Conservation (phyloP, 2,888 invertebrate species). For the Adelognathus sp. region DNA sequence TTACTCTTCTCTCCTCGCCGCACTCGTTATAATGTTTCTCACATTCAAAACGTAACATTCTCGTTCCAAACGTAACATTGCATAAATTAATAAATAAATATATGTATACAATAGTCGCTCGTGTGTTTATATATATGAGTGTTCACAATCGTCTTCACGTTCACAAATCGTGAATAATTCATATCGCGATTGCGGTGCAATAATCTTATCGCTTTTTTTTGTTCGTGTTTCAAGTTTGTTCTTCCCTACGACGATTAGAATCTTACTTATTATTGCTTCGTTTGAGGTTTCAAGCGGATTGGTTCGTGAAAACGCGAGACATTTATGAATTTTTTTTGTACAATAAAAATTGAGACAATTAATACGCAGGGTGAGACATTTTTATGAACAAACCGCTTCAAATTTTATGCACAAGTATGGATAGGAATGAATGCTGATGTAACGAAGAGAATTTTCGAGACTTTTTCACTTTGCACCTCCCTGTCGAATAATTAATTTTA, state of each 20-base stretch:
- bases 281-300: conserved; percentile 45
- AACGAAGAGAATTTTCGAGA: too few species aligned
- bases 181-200: conserved; percentile 2
- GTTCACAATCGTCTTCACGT: conserved; percentile 26
- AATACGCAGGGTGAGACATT: too few species aligned
- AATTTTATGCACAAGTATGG: too few species aligned
- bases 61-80: conserved; percentile 75
- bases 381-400: too few species aligned
- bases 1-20: conserved; percentile 32
- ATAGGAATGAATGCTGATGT: too few species aligned
- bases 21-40: conserved; percentile 51
- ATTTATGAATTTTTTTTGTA: not conserved
- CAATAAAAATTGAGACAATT: too few species aligned
- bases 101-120: conserved; percentile 65
- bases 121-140: conserved; percentile 60
- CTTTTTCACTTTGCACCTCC: too few species aligned
- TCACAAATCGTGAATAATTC: conserved; percentile 50
- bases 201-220: conserved; percentile 8
- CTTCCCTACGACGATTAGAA: conserved; percentile 33
- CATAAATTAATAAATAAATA: conserved; percentile 78
- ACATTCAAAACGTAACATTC: conserved; percentile 74
- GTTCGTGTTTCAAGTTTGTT: conserved; percentile 31
- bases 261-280: conserved; percentile 57
- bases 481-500: too few species aligned
- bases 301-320: conserved; percentile 14